Base-by-base conservation (phyloP, 2,888 invertebrate genomes). In the Drepana falcataria region DNA sequence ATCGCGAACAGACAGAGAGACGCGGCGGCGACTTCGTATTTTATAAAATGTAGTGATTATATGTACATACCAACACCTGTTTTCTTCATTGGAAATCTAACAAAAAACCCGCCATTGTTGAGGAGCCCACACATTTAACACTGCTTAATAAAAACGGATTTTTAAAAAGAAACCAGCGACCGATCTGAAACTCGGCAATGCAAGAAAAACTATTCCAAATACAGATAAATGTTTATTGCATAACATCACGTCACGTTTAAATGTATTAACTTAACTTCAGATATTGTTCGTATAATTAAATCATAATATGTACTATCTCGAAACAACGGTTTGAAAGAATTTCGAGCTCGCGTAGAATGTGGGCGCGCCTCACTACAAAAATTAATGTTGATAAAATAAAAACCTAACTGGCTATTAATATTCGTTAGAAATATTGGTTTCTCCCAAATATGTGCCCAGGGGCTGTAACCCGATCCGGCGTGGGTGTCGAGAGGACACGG, bases 391-490 rank as follows among this genome's bases (percentile, higher is more conserved):
- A 65, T 68, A 71, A 75, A 85, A 87, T 76, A 83, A 84, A 79
- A 85, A 81, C 80, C 87, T 84, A 87, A 85, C 66, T 67, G 64
- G 78, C 85, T 81, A 89, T 89, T 90, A 90, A 90, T 90, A 90
- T 87, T 90, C 86, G 87, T 89, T 91, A 87, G 87, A 89, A 84
- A 85, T 89, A 90, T 89, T 87, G 87, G 89, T 87, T 89, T 90
- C 88, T 89, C 87, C 87, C 87, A 86, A 90, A 89, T 83, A 86
- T 85, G 83, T 76, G 87, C 87, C 90, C 85, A 76, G 86, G 81
- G 90, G 89, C 89, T 87, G 89, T 83, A 85, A 85, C 78, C 69
- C 77, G 86, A 86, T 78, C 75, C 74, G 58, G 77, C 79, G 90
- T 88, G 84, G 89, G 89, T 76, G 87, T 79, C 72, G 78, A 83